phyloP scores from a whole-genome alignment of 2,113 vertebrate species.

The Falcunculus frontatus region DNA sequence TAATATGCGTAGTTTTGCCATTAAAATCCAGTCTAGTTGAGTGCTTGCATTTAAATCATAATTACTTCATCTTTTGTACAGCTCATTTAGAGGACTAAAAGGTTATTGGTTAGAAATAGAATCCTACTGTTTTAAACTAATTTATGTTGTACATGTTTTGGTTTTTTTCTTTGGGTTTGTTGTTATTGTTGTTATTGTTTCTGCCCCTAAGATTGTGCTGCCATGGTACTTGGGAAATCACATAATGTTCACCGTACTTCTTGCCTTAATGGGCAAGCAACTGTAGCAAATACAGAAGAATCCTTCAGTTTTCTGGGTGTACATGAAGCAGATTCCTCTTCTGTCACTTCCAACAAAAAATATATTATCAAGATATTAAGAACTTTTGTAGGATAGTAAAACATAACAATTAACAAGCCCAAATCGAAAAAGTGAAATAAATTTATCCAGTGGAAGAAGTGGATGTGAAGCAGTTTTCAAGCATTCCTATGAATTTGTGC shows the following conservation, averaged over 20 bases:
- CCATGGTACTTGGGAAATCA: neutral
- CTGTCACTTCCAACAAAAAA: neutral
- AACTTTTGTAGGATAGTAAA: neutral
- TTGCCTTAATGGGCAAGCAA: neutral
- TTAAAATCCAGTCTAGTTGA: neutral
- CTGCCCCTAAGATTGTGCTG: neutral
- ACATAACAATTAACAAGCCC: neutral
- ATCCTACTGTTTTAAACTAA: neutral
- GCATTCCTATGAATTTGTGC: neutral
- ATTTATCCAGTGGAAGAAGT: neutral
- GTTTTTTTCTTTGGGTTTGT: neutral
- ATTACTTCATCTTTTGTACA: neutral
- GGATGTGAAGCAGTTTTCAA: neutral
- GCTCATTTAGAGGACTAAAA: neutral
- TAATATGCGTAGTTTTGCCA: neutral
- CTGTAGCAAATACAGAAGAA: neutral
- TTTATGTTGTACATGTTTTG: neutral
- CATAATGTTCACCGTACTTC: neutral
- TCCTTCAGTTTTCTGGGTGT: neutral
- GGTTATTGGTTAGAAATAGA: neutral
- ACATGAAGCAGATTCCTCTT: neutral
- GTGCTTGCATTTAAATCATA: neutral
- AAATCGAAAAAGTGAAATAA: neutral
- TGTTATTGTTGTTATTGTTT: neutral
- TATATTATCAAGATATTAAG: neutral